Conservation (phyloP, 2,888 invertebrate species). For the Eumacrocentrus americanus region DNA sequence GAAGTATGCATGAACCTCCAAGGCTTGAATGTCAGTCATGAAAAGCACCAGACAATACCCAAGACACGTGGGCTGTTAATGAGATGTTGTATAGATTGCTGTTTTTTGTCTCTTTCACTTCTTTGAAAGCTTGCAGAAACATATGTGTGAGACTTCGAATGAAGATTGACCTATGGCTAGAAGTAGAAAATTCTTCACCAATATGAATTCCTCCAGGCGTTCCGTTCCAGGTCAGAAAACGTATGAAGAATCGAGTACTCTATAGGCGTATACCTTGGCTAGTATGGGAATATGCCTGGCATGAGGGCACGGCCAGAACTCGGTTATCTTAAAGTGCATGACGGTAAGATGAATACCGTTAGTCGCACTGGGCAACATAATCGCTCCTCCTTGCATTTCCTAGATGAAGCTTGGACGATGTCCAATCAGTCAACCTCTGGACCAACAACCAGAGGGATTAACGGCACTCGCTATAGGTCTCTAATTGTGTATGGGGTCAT, state of each 20-base stretch:
- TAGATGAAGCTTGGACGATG: background rate
- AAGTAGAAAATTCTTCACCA: background rate
- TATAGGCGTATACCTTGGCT: background rate
- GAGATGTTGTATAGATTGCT: too few relatives aligned
- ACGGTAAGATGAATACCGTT: constrained; percentile 47
- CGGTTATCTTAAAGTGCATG: constrained; percentile 43
- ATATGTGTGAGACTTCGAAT: background rate
- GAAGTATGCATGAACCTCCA: constrained; percentile 29
- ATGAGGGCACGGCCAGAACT: constrained; percentile 25
- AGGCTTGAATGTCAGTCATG: background rate
- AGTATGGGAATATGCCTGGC: background rate
- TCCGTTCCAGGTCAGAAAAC: constrained; percentile 47
- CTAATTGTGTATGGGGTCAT: background rate
- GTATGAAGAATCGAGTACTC: background rate
- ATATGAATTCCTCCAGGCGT: constrained; percentile 32
- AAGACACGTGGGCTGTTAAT: constrained; percentile 12
- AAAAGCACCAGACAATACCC: constrained; percentile 11
- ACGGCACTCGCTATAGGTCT: background rate
- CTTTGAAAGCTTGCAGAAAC: background rate
- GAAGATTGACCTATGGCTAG: background rate
- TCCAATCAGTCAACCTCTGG: constrained; percentile 1
- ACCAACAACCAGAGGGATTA: too few relatives aligned
- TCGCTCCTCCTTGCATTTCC: constrained; percentile 13
- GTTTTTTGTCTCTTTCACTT: background rate
- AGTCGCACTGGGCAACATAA: constrained; percentile 32